Conservation (phyloP, 30 jellyfish, hydroid and myxozoan genomes). For the Phacellophora camtschatica region DNA sequence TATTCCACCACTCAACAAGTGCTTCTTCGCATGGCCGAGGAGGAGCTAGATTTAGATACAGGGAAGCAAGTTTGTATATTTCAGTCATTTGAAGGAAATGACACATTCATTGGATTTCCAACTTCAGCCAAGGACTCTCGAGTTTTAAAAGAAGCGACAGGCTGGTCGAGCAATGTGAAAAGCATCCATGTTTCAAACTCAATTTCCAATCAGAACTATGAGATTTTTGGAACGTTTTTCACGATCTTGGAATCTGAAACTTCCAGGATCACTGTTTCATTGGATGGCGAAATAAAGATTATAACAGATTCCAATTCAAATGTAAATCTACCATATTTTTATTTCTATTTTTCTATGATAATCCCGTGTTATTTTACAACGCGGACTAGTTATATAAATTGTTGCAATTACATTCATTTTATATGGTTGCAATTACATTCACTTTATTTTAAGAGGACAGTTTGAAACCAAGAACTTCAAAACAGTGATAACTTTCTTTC, state of each 20-base stretch:
- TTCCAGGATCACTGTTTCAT: not conserved
- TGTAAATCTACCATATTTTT: not conserved
- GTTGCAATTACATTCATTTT: no score
- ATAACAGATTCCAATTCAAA: not conserved
- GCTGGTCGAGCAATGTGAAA: conserved; percentile 33
- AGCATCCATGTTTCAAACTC: not conserved
- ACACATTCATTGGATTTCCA: conserved; percentile 31
- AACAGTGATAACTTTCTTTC: no score
- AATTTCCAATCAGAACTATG: not conserved
- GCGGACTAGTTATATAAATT: no score
- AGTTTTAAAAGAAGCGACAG: not conserved
- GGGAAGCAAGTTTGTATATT: conserved; percentile 30
- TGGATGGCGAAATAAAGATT: conserved; percentile 9
- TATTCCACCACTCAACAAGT: conserved; percentile 34
- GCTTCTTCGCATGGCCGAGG: conserved; percentile 25
- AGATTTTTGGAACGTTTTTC: conserved; percentile 21
- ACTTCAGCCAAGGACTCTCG: not conserved
- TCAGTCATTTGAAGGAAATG: not conserved
- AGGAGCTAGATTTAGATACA: conserved; percentile 7
- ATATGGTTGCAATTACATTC: no score
- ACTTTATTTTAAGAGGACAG: no score
- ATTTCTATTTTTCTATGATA: not conserved
- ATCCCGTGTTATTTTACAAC: no score
- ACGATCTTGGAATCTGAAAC: not conserved
- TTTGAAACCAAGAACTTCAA: not conserved